Base-by-base conservation (phyloP, 2,797 vertebrate species). In the Pangasius mekongensis region DNA sequence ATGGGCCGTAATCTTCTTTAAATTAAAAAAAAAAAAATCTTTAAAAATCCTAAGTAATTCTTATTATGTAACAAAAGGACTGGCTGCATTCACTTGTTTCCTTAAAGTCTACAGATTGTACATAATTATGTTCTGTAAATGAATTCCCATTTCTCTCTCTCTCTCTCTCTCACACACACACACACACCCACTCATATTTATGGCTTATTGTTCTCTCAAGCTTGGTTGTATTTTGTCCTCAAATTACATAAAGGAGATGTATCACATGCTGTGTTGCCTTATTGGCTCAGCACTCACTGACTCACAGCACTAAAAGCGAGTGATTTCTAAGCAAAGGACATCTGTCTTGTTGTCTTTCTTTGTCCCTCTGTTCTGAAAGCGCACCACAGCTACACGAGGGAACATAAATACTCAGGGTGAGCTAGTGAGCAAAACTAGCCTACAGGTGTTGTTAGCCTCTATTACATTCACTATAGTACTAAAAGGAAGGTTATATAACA, bases 181-280 rank as follows among this genome's bases (percentile, higher is more conserved):
- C 67, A 39, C 33, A 20, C 22, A 30, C 16, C 22, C 30, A 33
- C 8, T 39, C 69, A 43, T 39, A 43, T 24, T 30, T 54, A 60
- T n/a, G 30, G 36, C 27, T 52, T 30, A 56, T 36, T 36, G 52
- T 56, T 80, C 52, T 80, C 52, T 36, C n/a, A 80, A 36, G 77
- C 18, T 56, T 78, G 10, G 49, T 54, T 52, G 76, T 18, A 54
- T 67, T 33, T 85, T 85, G 56, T 81, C 77, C 76, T 88, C n/a
- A 77, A 56, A 76, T 85, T 66, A 43, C 83, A 88, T 36, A 76
- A 54, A 78, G 71, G 33, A 67, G 71, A 66, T 47, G 54, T 80
- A 80, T 80, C 54, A 58, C 71, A 47, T 30, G 60, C 84, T 74
- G 54, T 62, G 39, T 76, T 2, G 27, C 39, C 58, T 43, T 39